phyloP scores from a whole-genome alignment of 2,113 vertebrate genomes.

The Ailuropoda melanoleuca region DNA sequence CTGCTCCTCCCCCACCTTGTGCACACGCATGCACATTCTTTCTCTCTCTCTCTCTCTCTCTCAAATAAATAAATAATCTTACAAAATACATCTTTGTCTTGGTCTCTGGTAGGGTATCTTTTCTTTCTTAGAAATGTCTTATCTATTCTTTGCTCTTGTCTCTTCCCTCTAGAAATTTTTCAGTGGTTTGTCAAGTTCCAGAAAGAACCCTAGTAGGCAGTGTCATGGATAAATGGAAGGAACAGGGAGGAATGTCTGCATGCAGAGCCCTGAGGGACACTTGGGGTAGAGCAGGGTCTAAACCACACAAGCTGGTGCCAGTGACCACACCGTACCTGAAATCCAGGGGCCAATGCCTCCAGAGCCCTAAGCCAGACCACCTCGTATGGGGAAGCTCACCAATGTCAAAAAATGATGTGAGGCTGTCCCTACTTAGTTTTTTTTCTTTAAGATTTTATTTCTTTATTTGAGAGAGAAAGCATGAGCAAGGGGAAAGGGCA shows the following conservation, averaged over 20 bases:
- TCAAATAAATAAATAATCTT: neutral
- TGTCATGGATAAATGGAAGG: neutral
- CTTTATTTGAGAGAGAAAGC: too few species aligned
- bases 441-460: too few species aligned
- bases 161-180: neutral
- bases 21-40: too few species aligned
- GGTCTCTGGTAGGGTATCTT: neutral
- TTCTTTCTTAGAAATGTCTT: neutral
- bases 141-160: conserved; percentile 8
- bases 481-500: too few species aligned
- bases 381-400: neutral
- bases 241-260: fast-evolving
- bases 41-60: neutral
- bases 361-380: neutral
- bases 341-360: neutral
- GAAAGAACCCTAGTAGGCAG: neutral
- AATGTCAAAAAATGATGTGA: neutral
- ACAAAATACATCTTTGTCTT: neutral
- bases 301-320: neutral
- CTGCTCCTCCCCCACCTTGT: neutral
- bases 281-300: neutral
- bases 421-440: neutral
- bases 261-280: neutral
- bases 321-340: neutral
- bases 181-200: neutral